Conservation (phyloP, 2,113 vertebrate species). For the Anguilla rostrata region DNA sequence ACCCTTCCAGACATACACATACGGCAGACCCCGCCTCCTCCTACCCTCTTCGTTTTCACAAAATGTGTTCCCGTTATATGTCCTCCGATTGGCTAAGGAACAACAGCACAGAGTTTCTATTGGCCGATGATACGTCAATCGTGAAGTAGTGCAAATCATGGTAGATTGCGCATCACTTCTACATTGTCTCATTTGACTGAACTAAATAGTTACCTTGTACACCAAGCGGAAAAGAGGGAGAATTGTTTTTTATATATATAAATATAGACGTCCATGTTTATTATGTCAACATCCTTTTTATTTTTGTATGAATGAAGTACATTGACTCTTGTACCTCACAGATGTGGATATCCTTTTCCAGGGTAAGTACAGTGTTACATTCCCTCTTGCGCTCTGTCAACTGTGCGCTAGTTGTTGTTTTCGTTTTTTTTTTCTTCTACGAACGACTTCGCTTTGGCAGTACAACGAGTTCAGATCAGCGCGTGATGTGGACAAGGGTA, state of each 20-base stretch:
- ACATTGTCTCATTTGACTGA: slow-evolving; percentile 66
- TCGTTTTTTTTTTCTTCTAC: slow-evolving; percentile 47
- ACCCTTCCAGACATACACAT: slow-evolving; percentile 41
- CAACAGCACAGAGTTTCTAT: slow-evolving; percentile 44
- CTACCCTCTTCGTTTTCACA: slow-evolving; percentile 34
- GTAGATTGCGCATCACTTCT: slow-evolving; percentile 56
- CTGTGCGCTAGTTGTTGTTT: slow-evolving; percentile 24
- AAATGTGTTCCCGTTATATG: slow-evolving; percentile 1
- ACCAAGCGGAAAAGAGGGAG: slow-evolving; percentile 66
- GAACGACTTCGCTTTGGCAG: slow-evolving; percentile 1
- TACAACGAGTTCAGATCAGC: background rate
- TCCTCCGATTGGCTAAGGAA: slow-evolving; percentile 47
- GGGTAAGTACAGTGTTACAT: slow-evolving; percentile 73
- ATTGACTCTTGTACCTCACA: slow-evolving; percentile 42
- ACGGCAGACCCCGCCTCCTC: slow-evolving; percentile 63
- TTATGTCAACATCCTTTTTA: slow-evolving; percentile 19
- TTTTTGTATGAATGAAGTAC: slow-evolving; percentile 9
- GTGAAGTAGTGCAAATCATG: slow-evolving; percentile 57
- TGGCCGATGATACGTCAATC: slow-evolving; percentile 51
- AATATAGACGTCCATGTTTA: slow-evolving; percentile 40
- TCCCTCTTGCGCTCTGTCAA: slow-evolving; percentile 64
- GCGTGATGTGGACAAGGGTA: background rate
- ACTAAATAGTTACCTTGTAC: slow-evolving; percentile 70
- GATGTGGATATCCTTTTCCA: slow-evolving; percentile 54
- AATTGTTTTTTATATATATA: slow-evolving; percentile 55